These are phyloP conservation scores for Drosophila subsilvestris DNA, from an alignment of 2,888 invertebrate species.

Conservation along the genomic window DNA sequence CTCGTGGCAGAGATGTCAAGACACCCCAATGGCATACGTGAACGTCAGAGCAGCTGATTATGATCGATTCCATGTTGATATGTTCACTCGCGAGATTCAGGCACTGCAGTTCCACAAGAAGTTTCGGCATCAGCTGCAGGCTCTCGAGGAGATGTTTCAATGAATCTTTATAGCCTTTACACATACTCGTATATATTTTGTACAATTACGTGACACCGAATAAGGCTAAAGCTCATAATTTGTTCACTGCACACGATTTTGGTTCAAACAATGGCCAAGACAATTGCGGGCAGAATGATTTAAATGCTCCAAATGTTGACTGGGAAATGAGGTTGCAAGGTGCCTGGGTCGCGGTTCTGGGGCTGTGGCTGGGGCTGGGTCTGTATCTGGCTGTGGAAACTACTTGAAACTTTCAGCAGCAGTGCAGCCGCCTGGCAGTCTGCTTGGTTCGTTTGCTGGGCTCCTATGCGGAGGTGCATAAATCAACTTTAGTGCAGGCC, in stretches of 20 bases:
- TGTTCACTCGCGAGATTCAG: conserved; percentile 2
- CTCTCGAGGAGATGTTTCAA: conserved; percentile 33
- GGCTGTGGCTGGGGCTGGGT: not conserved
- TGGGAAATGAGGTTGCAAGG: conserved; percentile 33
- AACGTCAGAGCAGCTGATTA: not conserved
- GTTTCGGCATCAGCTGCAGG: conserved; percentile 40
- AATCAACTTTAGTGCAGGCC: conserved; percentile 69
- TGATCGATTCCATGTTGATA: conserved; percentile 1
- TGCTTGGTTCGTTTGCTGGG: conserved; percentile 45
- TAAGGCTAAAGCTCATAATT: conserved; percentile 17
- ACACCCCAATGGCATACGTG: not conserved
- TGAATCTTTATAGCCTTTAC: conserved; percentile 18
- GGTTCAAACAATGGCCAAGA: conserved; percentile 18
- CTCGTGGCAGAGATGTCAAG: not conserved
- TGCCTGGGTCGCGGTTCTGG: conserved; percentile 15
- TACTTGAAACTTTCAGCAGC: conserved; percentile 75
- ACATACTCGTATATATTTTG: conserved; percentile 45
- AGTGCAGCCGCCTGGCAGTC: conserved; percentile 65
- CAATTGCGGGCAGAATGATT: not conserved
- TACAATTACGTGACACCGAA: conserved; percentile 19
- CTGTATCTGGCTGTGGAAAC: conserved; percentile 12
- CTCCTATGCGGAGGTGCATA: conserved; percentile 53
- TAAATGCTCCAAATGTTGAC: not conserved
- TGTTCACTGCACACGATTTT: conserved; percentile 28
- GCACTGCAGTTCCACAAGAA: conserved; percentile 40